phyloP scores from a whole-genome alignment of 1,140 invertebrate species.

The Drosophila punjabiensis region DNA sequence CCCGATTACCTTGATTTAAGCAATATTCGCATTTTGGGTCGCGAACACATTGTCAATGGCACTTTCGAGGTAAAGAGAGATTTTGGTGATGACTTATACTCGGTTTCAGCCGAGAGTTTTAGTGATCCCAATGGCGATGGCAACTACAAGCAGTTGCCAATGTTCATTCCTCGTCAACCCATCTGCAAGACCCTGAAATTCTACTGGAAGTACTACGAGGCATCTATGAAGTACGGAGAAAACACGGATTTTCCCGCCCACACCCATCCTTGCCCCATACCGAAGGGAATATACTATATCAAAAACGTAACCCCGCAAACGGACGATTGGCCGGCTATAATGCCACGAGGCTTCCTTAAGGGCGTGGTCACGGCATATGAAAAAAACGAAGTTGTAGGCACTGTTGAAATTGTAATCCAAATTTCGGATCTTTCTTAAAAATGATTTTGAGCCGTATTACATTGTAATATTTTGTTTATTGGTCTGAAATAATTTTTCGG shows the following conservation, averaged over 20 bases:
- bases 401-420: neutral
- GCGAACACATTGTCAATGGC: slow-evolving; percentile 34
- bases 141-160: slow-evolving; percentile 23
- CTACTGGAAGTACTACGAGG: slow-evolving; percentile 13
- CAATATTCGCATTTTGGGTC: slow-evolving; percentile 21
- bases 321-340: slow-evolving; percentile 33
- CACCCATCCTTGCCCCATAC: slow-evolving; percentile 34
- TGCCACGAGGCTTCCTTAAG: slow-evolving; percentile 22
- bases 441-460: neutral
- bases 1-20: neutral
- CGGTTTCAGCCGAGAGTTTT: slow-evolving; percentile 13
- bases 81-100: slow-evolving; percentile 7
- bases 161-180: neutral
- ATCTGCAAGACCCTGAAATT: slow-evolving; percentile 20
- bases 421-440: neutral
- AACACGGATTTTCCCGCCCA: slow-evolving; percentile 39
- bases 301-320: slow-evolving; percentile 27
- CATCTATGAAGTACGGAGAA: neutral
- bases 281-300: slow-evolving; percentile 27
- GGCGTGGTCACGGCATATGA: slow-evolving; percentile 9
- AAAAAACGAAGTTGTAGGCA: neutral
- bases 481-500: neutral
- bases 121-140: slow-evolving; percentile 34
- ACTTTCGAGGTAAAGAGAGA: slow-evolving; percentile 15
- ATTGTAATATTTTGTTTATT: neutral